phyloP scores from a whole-genome alignment of 2,113 vertebrate species.

The Picathartes gymnocephalus region DNA sequence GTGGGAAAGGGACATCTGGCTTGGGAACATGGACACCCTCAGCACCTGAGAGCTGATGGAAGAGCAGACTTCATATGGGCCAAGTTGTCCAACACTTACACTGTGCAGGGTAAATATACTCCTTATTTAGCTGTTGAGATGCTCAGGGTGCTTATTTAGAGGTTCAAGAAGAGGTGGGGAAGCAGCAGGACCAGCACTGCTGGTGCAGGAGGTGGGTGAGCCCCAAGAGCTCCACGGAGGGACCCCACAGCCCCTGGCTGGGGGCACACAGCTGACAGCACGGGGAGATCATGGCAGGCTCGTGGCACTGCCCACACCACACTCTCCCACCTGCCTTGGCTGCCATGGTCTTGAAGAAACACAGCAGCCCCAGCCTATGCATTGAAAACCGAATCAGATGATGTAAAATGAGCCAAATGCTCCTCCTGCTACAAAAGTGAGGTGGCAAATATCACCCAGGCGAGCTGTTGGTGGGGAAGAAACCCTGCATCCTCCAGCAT shows the following conservation, averaged over 20 bases:
- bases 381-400: background rate
- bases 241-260: background rate
- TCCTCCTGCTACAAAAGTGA: background rate
- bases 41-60: background rate
- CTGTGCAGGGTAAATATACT: accelerated
- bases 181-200: background rate
- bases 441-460: background rate
- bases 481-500: background rate
- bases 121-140: accelerated
- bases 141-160: background rate
- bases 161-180: accelerated
- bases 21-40: accelerated
- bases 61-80: background rate
- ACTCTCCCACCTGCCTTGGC: background rate
- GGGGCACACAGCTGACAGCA: background rate
- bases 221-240: background rate
- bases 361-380: background rate
- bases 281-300: accelerated
- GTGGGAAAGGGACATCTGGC: background rate
- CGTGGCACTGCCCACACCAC: background rate
- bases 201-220: background rate
- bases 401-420: background rate
- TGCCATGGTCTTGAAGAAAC: background rate
- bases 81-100: accelerated
- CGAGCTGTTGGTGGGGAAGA: background rate